Conservation (phyloP, 2,888 invertebrate species). For the Stenotaenia linearis region DNA sequence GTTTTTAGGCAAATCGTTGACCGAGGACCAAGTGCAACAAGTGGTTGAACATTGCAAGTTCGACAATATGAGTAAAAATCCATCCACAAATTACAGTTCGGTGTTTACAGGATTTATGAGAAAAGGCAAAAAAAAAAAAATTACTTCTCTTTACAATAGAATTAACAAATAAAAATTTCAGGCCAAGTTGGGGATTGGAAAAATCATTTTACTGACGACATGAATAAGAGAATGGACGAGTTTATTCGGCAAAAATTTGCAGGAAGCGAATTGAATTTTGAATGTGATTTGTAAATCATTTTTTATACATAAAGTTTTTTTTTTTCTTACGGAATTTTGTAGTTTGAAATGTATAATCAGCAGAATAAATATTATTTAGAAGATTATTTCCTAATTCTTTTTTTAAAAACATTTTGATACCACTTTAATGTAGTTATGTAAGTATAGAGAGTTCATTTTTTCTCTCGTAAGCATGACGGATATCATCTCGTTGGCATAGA, state of each 20-base stretch:
- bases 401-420: too few species aligned
- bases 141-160: not conserved
- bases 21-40: constrained; percentile 60
- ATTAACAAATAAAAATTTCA: not conserved
- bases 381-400: too few species aligned
- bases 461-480: too few species aligned
- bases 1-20: constrained; percentile 63
- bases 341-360: too few species aligned
- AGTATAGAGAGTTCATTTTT: too few species aligned
- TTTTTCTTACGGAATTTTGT: too few species aligned
- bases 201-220: constrained; percentile 28
- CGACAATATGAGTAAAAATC: constrained; percentile 72
- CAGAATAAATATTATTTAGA: too few species aligned
- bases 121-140: constrained; percentile 12
- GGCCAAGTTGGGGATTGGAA: constrained; percentile 26
- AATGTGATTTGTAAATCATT: not conserved
- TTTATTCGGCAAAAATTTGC: not conserved
- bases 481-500: too few species aligned
- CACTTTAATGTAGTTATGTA: too few species aligned
- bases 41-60: constrained; percentile 71
- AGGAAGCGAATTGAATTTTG: not conserved
- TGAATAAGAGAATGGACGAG: constrained; percentile 12
- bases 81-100: constrained; percentile 59
- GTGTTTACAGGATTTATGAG: constrained; percentile 32
- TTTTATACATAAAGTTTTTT: too few species aligned